phyloP scores from a whole-genome alignment of 2,888 invertebrate species.

The Tanypteryx hageni region DNA sequence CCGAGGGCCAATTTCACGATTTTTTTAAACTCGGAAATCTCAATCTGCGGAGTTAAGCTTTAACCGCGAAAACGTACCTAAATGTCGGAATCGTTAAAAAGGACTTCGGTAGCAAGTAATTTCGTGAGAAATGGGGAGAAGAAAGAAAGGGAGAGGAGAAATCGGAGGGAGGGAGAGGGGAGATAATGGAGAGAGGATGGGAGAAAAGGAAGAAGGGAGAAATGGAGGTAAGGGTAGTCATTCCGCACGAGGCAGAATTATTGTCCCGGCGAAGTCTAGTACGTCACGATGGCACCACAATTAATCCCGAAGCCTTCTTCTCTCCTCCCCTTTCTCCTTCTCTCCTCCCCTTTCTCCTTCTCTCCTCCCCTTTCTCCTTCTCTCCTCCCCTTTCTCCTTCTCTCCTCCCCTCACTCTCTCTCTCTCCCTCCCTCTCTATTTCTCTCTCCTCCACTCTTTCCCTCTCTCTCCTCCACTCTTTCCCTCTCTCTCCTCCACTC shows the following conservation, averaged over 20 bases:
- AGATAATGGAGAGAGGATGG: background rate
- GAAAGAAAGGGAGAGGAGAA: no score
- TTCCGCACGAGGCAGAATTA: background rate
- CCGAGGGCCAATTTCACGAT: no score
- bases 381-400: no score
- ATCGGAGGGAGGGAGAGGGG: no score
- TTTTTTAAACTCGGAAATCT: no score
- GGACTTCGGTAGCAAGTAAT: no score
- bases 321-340: background rate
- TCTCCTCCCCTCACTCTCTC: no score
- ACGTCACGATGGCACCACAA: background rate
- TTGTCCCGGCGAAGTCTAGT: background rate
- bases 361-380: background rate
- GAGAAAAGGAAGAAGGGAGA: background rate
- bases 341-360: background rate
- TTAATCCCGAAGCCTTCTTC: background rate
- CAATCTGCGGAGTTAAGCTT: no score
- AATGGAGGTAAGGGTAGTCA: background rate
- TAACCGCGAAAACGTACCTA: no score
- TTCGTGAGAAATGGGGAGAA: no score
- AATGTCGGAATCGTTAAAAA: no score
- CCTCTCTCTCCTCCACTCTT: background rate
- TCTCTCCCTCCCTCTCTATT: background rate
- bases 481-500: background rate
- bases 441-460: no score